Evolutionary conservation across 1,140 invertebrate species (phyloP).

Genomic region (Anastrepha obliqua): DNA sequence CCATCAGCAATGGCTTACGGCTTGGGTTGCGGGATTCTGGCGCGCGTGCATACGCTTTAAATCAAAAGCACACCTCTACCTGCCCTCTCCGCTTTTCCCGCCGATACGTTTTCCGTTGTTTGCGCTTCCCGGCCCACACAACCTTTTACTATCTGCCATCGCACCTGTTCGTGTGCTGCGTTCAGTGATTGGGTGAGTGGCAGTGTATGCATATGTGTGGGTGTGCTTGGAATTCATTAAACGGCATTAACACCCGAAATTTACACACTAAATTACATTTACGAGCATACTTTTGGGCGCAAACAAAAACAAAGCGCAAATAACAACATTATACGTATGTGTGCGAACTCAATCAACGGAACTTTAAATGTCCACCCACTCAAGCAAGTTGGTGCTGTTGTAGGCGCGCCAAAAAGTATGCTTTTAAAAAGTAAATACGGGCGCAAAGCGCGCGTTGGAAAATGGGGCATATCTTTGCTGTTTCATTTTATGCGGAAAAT

Average conservation of each 20-base stretch:
- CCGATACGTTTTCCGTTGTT: too few species aligned
- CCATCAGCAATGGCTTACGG: background rate
- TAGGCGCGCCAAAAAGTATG: slow-evolving; percentile 18
- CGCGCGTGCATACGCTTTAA: background rate
- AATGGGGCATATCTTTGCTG: background rate
- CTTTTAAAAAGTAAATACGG: background rate
- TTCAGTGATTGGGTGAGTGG: background rate
- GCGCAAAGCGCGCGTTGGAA: background rate
- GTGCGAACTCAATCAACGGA: slow-evolving; percentile 9
- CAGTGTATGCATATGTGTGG: background rate
- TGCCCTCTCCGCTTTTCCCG: background rate
- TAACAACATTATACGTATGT: background rate
- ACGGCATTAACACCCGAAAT: slow-evolving; percentile 46
- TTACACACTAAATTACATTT: slow-evolving; percentile 39
- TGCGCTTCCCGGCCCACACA: background rate
- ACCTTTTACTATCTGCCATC: background rate
- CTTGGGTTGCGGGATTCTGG: background rate
- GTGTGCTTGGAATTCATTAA: slow-evolving; percentile 24
- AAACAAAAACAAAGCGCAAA: background rate
- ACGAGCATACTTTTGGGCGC: slow-evolving; percentile 41
- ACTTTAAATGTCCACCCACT: background rate
- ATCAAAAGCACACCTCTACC: background rate
- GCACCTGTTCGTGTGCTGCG: background rate
- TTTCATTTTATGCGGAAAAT: background rate
- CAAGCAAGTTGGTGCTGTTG: background rate